These are phyloP conservation scores for Epinotia brunnichana DNA, from an alignment of 2,888 invertebrate genomes.

Conservation along the genomic window DNA sequence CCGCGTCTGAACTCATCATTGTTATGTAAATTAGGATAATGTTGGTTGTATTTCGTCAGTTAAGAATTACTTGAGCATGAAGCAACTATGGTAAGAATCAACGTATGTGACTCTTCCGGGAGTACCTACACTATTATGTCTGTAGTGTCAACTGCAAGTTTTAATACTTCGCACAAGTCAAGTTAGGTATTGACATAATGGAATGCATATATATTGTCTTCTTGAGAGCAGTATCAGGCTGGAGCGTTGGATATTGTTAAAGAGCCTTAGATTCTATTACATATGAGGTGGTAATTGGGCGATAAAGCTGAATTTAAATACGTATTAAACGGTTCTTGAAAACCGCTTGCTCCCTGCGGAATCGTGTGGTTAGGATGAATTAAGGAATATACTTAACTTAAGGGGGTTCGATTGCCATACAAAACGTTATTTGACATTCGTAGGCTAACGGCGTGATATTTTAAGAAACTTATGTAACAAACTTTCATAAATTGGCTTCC, in stretches of 20 bases:
- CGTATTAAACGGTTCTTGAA: background rate
- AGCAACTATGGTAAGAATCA: background rate
- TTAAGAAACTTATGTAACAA: no score
- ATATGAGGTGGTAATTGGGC: background rate
- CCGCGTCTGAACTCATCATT: slow-evolving; percentile 11
- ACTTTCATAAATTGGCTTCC: no score
- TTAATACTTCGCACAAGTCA: background rate
- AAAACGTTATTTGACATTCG: no score
- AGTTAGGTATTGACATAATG: background rate
- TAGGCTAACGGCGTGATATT: no score
- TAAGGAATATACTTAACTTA: background rate
- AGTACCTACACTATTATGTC: background rate
- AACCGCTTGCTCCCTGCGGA: no score
- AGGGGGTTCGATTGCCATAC: no score
- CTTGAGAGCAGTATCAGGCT: background rate
- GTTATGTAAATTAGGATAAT: slow-evolving; percentile 33
- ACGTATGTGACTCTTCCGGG: background rate
- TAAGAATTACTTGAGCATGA: background rate
- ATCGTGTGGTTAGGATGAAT: background rate
- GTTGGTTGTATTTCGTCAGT: background rate
- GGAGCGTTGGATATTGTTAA: background rate
- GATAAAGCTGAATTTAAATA: background rate
- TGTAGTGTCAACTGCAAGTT: background rate
- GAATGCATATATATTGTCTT: no score
- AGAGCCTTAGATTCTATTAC: background rate